These are phyloP conservation scores for rat (Rattus norvegicus) DNA, from an alignment of 2,113 vertebrate genomes.

Conservation along the genomic window GRCr8 NC_086037.1:40342001-40342500, in stretches of 20 bases:
- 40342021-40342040: not conserved
- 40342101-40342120: rapidly evolving
- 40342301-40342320: not conserved
- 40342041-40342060: not conserved
- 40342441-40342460: not conserved
- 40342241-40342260: not conserved
- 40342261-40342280: not conserved
- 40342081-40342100: not conserved
- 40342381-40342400: not conserved
- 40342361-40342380: not conserved
- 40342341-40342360: not conserved
- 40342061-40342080: not conserved
- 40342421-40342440: not conserved
- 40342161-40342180: not conserved
- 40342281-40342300: not conserved
- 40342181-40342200: not conserved
- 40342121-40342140: not conserved
- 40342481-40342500: not conserved
- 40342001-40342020: not conserved
- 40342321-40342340: not conserved
- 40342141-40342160: not conserved
- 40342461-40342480: not conserved
- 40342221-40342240: not conserved
- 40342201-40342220: not conserved
- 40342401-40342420: not conserved